Percentiles rank a stretch among this genome's conserved stretches.
phyloP scores from a whole-genome alignment of 2,888 invertebrate species.

The Eilema depressum region DNA sequence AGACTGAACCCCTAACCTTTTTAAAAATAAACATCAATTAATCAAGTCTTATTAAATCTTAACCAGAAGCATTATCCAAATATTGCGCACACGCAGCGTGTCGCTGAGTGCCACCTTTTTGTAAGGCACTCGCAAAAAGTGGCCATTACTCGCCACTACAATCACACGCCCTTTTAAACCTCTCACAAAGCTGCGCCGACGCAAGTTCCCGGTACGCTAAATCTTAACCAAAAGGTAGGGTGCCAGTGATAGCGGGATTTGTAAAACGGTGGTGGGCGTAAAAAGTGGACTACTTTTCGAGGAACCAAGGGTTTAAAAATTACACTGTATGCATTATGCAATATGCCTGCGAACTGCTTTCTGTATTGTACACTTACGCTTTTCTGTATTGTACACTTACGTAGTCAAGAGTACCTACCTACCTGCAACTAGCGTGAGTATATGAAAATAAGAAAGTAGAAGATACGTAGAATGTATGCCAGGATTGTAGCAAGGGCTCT shows the following conservation, averaged over 20 bases:
- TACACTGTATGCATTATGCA: background rate
- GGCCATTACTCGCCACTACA: slow-evolving; percentile 69
- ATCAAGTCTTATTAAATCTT: slow-evolving; percentile 25
- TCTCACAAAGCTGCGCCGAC: slow-evolving; percentile 73
- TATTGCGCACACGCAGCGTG: slow-evolving; percentile 43
- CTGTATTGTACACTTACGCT: no score
- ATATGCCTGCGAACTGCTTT: no score
- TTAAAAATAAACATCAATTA: slow-evolving; percentile 15
- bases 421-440: no score
- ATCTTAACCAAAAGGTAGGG: slow-evolving; percentile 49
- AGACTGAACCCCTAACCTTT: background rate
- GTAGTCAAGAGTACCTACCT: no score
- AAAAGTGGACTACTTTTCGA: background rate
- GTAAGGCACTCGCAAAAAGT: slow-evolving; percentile 72
- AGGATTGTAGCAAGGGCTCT: no score
- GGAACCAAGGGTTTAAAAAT: background rate
- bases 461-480: no score
- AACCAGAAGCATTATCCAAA: slow-evolving; percentile 25
- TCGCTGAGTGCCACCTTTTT: slow-evolving; percentile 70
- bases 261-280: background rate
- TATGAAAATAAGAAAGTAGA: no score
- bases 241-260: slow-evolving; percentile 48
- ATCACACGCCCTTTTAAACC: slow-evolving; percentile 71
- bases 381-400: no score
- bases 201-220: slow-evolving; percentile 61